A percentile compares a stretch with the other conserved stretches of the same genome.
phyloP scores from a whole-genome alignment of 2,113 vertebrate species.

The Prochilodus magdalenae region DNA sequence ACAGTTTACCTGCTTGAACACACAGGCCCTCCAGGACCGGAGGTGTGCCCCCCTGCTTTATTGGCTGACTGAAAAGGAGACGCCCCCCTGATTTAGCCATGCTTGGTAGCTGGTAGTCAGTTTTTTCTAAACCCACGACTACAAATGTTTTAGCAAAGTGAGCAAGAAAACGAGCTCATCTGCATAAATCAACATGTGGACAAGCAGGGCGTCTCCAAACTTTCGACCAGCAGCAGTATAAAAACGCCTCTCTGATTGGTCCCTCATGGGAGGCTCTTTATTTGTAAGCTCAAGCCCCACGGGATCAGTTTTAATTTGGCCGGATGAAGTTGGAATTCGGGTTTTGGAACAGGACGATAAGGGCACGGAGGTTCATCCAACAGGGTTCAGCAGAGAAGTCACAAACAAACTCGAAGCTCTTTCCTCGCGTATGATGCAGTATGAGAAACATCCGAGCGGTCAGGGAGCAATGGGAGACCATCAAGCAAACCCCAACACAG shows the following conservation, averaged over 20 bases:
- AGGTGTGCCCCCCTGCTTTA: too few species aligned
- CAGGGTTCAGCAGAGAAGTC: neutral
- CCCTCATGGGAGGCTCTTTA: neutral
- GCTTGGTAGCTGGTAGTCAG: too few species aligned
- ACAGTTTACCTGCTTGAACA: too few species aligned
- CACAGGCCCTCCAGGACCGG: too few species aligned
- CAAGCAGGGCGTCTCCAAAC: too few species aligned
- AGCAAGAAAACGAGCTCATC: too few species aligned
- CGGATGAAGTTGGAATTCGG: neutral
- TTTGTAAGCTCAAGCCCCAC: neutral
- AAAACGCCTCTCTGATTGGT: neutral
- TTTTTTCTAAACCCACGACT: too few species aligned
- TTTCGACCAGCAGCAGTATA: too few species aligned
- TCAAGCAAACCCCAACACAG: neutral
- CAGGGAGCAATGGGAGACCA: neutral
- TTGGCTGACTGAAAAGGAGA: too few species aligned
- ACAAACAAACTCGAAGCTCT: neutral
- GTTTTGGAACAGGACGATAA: neutral
- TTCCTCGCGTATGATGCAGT: neutral
- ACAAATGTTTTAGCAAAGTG: too few species aligned
- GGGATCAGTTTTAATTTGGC: neutral
- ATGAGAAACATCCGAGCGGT: neutral
- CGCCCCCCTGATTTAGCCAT: too few species aligned
- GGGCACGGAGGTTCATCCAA: neutral
- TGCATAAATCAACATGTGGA: too few species aligned